phyloP scores from a whole-genome alignment of 2,797 vertebrate species.

The Sebastes oblongus region DNA sequence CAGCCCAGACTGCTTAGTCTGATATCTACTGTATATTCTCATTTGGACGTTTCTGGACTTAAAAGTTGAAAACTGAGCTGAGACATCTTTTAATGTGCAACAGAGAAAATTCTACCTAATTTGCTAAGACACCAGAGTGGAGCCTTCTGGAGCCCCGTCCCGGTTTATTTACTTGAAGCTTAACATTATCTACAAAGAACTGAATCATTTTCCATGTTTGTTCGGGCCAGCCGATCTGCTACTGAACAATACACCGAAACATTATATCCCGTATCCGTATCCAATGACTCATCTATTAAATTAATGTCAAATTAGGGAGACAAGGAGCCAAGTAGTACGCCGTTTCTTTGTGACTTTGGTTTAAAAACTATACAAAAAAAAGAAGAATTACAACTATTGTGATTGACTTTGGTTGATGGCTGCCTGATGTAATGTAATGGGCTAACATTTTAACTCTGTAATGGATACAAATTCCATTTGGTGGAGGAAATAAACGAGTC shows the following conservation, averaged over 20 bases:
- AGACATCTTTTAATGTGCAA: constrained; percentile 3
- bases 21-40: not conserved
- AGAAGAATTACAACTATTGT: not conserved
- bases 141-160: constrained; percentile 9
- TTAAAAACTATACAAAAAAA: not conserved
- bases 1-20: not conserved
- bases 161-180: constrained; percentile 44
- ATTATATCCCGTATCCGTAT: not conserved
- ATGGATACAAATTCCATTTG: constrained; percentile 7
- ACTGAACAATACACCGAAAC: constrained; percentile 2
- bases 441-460: not conserved
- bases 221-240: not conserved
- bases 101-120: constrained; percentile 29
- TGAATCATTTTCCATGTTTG: constrained; percentile 15
- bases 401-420: not conserved
- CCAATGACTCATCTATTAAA: not conserved
- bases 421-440: not conserved
- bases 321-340: not conserved
- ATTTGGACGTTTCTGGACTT: not conserved
- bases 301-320: not conserved
- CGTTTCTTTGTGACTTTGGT: not conserved
- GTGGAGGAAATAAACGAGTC: not conserved
- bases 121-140: constrained; percentile 14
- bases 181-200: constrained; percentile 11
- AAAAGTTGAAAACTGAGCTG: constrained; percentile 9